Percentiles rank a stretch among this genome's conserved stretches.
Evolutionary conservation across 2,797 vertebrate species (phyloP).

Genomic region (Galaxias olidus): DNA sequence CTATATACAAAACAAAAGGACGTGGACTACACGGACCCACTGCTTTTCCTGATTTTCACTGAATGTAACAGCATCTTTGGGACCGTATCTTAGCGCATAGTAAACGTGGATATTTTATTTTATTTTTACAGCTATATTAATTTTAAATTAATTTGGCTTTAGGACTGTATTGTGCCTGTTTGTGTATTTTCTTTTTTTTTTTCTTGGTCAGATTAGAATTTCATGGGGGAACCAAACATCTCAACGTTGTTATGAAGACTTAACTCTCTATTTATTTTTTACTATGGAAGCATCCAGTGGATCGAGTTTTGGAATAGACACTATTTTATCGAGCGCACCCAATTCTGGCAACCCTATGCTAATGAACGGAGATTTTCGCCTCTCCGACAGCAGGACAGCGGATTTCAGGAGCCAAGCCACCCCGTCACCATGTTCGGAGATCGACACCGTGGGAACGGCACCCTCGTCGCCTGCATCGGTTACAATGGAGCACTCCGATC

Average conservation of each 20-base stretch:
- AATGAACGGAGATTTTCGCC: conserved; percentile 94
- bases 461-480: conserved; percentile 95
- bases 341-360: conserved; percentile 85
- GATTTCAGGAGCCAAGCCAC: conserved; percentile 93
- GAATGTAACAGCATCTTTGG: conserved; percentile 66
- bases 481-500: conserved; percentile 88
- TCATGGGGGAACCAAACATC: conserved; percentile 39
- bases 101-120: conserved; percentile 61
- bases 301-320: conserved; percentile 98
- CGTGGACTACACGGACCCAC: conserved; percentile 64
- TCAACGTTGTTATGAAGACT: conserved; percentile 81
- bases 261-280: conserved; percentile 64
- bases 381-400: conserved; percentile 83
- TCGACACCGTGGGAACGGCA: conserved; percentile 94
- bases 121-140: conserved; percentile 32
- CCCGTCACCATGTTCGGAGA: conserved; percentile 94
- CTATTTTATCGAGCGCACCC: conserved; percentile 88
- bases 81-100: conserved; percentile 48
- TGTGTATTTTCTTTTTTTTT: conserved; percentile 4
- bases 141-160: conserved; percentile 31
- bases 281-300: conserved; percentile 95
- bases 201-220: conserved; percentile 31
- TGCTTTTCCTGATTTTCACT: conserved; percentile 56
- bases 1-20: conserved; percentile 74
- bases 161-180: conserved; percentile 3